A percentile compares a stretch with the other conserved stretches of the same genome.
Conservation (phyloP, 2,888 invertebrate genomes). For the Tribolium freemani region DNA sequence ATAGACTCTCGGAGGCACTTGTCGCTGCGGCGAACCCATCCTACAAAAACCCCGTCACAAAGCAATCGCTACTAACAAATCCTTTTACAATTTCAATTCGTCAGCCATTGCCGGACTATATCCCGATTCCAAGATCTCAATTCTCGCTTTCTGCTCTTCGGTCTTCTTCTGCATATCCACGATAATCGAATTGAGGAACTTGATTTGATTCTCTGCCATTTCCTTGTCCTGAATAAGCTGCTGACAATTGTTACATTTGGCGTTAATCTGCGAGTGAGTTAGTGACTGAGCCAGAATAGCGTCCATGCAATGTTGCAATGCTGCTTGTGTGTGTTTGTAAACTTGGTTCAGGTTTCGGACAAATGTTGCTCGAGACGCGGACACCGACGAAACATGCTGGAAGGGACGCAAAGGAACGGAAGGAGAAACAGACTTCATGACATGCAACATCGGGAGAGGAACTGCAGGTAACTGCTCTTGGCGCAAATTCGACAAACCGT, state of each 20-base stretch:
- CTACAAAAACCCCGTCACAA: constrained; percentile 48
- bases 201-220: constrained; percentile 80
- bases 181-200: constrained; percentile 96
- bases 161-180: constrained; percentile 96
- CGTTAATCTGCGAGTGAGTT: constrained; percentile 31
- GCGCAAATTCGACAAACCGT: background rate
- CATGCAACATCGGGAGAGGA: constrained; percentile 45
- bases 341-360: constrained; percentile 25
- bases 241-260: constrained; percentile 57
- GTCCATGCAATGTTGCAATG: constrained; percentile 50
- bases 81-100: constrained; percentile 68
- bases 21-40: constrained; percentile 53
- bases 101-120: constrained; percentile 67
- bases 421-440: constrained; percentile 39
- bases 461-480: constrained; percentile 18
- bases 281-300: constrained; percentile 47
- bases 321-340: constrained; percentile 47
- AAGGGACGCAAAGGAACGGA: constrained; percentile 24
- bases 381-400: background rate
- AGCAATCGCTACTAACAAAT: constrained; percentile 2
- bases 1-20: constrained; percentile 83
- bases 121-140: constrained; percentile 82
- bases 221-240: constrained; percentile 75
- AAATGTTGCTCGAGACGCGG: background rate
- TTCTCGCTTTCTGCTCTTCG: constrained; percentile 82